Base-by-base conservation (phyloP, 2,113 vertebrate species). In the Nyctibius bracteatus region DNA sequence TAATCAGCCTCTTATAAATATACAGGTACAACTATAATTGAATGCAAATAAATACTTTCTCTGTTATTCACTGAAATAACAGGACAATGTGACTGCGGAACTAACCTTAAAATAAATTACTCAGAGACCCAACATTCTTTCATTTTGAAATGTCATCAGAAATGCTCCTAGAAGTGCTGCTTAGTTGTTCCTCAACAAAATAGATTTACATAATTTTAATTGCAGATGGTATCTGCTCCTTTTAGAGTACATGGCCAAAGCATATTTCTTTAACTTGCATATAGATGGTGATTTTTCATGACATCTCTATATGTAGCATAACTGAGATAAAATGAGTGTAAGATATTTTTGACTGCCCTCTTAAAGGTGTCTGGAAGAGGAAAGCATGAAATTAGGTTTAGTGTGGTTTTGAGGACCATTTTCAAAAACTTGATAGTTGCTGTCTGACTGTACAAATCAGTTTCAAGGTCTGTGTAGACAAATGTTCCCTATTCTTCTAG, bases 331-430 rank as follows among this genome's bases (percentile, higher is more conserved):
- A 94, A 86, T 0, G 2, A 86, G 33, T 51, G 24, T 37, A 59
- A 65, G 75, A 84, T 96, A 93, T 90, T 94, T 96, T 95, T 94
- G 54, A 75, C 58, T 58, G 58, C 30, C 46, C 43, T 83, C 63
- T 96, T 92, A 79, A 90, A 88, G 37, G 52, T 0, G 8, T 65
- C 49, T 85, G 18, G 37, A 25, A 81, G 10, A 88, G 25, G 21
- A 58, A 94, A 93, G 9, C 6, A 91, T 66, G 33, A 86, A 91
- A 3, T 59, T 41, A 44, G 21, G 30, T 70, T 72, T 88, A 77
- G 10, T 73, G 67, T 49, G 41, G 12, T 25, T 92, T 70, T 68
- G 41, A 91, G 77, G 33, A 62, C 7, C 16, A 62, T 68, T 88
- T 77, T 81, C 78, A 47, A 58, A 44, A 84, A 54, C 54, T 52